Evolutionary conservation across 2,888 invertebrate species (phyloP), one percentile per base, ranked within the genome.

Genomic region (Phlogophora meticulosa): DNA sequence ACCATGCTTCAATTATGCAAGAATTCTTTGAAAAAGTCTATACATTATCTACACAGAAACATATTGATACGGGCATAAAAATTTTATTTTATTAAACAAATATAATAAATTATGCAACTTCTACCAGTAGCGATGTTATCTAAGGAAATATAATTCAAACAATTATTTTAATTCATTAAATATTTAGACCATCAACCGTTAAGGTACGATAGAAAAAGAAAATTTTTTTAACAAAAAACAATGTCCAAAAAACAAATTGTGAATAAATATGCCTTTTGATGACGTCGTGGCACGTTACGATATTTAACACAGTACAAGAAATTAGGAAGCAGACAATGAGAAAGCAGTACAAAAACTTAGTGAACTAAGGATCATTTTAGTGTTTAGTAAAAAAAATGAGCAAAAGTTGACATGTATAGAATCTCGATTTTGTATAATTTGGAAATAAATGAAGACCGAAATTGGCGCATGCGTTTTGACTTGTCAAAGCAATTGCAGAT

Each of bases 41-140:
- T 1, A 57, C 38, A 61, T 58, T 51, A 45, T 57, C 83, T 88
- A 87, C 85, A 88, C 81, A 85, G 76, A 89, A 88, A 85, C 85
- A 86, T 63, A 73, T 58, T 73, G 58, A 69, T 79, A 82, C 57
- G 72, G 76, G 80, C 69, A 84, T 69, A 81, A 83, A 82, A 81
- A 58, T 78, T 75, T 80, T 80, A 80, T 75, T 87, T 85, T 85
- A 88, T 86, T 87, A 83, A 76, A 86, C 80, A 85, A 89, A 81
- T 84, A 88, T 86, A 91, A 91, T 92, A 92, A 91, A 91, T 91
- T 76, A 91, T 89, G 86, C 85, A 88, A 83, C 84, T 87, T 89
- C 84, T 90, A 90, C 84, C 86, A 86, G 85, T 86, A 89, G 85
- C 82, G 81, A 86, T 83, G 85, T 84, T 85, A 85, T 85, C 80